A percentile compares a stretch with the other conserved stretches of the same genome.
Conservation (phyloP, 2,888 invertebrate species). For the Athalia rosae region DNA sequence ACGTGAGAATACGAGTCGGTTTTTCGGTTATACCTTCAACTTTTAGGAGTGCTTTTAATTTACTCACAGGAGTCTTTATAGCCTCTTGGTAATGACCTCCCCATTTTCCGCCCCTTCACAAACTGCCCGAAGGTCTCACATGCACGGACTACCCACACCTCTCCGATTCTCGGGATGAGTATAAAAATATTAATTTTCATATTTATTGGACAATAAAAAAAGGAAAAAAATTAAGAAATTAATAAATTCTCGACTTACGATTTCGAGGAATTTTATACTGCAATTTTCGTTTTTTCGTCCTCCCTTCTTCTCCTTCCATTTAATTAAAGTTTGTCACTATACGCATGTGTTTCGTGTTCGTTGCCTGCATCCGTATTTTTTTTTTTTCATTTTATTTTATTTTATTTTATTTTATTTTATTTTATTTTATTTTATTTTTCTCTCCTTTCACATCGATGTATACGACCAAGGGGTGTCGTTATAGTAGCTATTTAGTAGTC, state of each 20-base stretch:
- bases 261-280: too few relatives aligned
- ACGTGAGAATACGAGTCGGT: background rate
- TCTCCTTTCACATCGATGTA: too few relatives aligned
- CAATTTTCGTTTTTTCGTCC: too few relatives aligned
- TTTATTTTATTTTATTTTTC: too few relatives aligned
- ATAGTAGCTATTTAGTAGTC: constrained; percentile 47
- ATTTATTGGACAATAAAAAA: constrained; percentile 59
- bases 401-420: too few relatives aligned
- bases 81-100: background rate
- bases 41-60: constrained; percentile 42
- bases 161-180: constrained; percentile 58
- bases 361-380: too few relatives aligned
- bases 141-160: background rate
- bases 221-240: too few relatives aligned
- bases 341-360: too few relatives aligned
- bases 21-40: constrained; percentile 9
- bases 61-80: constrained; percentile 42
- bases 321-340: too few relatives aligned
- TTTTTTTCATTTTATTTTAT: too few relatives aligned
- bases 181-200: constrained; percentile 60
- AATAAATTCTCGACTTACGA: too few relatives aligned
- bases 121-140: background rate
- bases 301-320: too few relatives aligned
- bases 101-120: background rate
- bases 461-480: constrained; percentile 20